A percentile compares a stretch with the other conserved stretches of the same genome.
These are phyloP conservation scores for Smithornis capensis DNA, from an alignment of 2,113 vertebrate genomes.

Conservation along the genomic window DNA sequence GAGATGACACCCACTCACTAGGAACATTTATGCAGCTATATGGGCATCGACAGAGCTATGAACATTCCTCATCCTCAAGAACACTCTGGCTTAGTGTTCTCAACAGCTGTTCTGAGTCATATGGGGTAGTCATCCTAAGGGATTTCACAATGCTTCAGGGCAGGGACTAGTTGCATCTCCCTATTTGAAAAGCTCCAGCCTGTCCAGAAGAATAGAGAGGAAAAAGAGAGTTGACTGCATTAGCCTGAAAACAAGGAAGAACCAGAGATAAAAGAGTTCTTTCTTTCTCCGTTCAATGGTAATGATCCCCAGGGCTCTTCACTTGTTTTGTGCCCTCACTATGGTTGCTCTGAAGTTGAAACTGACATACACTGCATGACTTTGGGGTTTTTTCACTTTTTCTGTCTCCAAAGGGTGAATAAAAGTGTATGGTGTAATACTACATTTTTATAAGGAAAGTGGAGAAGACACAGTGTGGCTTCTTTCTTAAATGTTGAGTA, in stretches of 20 bases:
- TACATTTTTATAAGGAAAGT: neutral
- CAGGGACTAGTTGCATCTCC: neutral
- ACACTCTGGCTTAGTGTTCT: neutral
- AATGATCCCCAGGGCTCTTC: neutral
- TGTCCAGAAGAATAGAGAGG: neutral
- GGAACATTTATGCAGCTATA: conserved; percentile 30
- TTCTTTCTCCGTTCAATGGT: neutral
- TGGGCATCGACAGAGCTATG: neutral
- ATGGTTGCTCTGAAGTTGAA: neutral
- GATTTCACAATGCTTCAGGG: neutral
- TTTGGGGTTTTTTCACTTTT: neutral
- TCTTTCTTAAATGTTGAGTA: neutral
- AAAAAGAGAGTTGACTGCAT: neutral
- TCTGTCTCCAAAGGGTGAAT: neutral
- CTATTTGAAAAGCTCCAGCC: neutral
- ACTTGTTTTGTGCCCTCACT: neutral
- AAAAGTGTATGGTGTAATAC: neutral
- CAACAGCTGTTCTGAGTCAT: conserved; percentile 51
- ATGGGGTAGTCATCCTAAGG: neutral
- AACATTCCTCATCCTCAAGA: conserved; percentile 17
- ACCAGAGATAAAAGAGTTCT: neutral
- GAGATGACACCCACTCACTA: conserved; percentile 40
- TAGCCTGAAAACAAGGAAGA: neutral
- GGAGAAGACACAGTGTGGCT: neutral
- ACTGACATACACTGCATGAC: neutral